Base-by-base conservation (phyloP, 2,113 vertebrate species). In the Tetraodon nigroviridis region DNA sequence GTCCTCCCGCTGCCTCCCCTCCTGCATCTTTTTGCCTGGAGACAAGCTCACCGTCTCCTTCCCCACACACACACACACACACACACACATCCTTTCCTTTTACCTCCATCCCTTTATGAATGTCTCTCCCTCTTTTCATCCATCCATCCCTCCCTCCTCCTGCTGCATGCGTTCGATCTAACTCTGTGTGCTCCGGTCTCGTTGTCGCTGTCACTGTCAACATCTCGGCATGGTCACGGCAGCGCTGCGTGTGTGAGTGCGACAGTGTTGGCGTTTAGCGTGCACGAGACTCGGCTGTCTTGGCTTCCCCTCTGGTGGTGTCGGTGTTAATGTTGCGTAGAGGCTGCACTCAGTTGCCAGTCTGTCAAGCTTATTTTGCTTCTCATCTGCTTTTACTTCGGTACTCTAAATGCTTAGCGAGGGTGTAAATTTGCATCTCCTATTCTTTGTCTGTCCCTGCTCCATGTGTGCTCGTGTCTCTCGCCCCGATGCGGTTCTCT, bases 281-380 rank as follows among this genome's bases (percentile, higher is more conserved):
- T 57, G 27, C 65, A 68, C 72, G 53, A 66, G 73, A 70, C 76
- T 64, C 74, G 53, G 73, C 81, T 83, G 83, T 69, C 71, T 81
- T 72, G 74, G 79, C 76, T 80, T 76, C 64, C 62, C 53, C 74
- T 81, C 67, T 73, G 79, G 76, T 72, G 20, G 76, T 84, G 82
- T 89, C 84, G 78, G 55, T 81, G 84, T 86, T 85, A 86, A 87
- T 86, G 83, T 80, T 83, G 79, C 81, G 82, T 71, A 75, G 61
- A 47, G 75, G 71, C 80, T 82, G 80, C 80, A 71, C 81, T 63
- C 12, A 53, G 67, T 76, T 75, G 71, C 75, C 71, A 73, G 49
- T 83, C 73, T 27, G 47, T 64, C 69, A 53, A 76, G 73, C 59
- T 55, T 71, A 70, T 63, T 62, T 74, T 61, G 64, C 61, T 66